Evolutionary conservation across 2,888 invertebrate species (phyloP), one percentile per base, ranked within the genome.

Genomic region (Ctenicera cuprea): DNA sequence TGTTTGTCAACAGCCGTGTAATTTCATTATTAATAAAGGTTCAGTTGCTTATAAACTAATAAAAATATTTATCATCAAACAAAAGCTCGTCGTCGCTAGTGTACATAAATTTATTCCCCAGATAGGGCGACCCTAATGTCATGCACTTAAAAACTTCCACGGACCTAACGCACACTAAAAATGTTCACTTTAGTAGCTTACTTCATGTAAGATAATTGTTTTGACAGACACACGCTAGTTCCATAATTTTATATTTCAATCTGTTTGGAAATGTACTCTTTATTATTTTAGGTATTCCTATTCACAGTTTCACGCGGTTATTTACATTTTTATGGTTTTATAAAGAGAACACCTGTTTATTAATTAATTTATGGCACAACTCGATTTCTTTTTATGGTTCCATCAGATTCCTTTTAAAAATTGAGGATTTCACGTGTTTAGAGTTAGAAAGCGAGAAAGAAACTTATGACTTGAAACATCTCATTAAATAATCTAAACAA

Each of bases 301-400:
- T 52, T 64, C 48, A 43, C 43, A 41, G 18, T 54, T 64, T 64
- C 71, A 38, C 45, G 54, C 61, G 14, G 70, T 43, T 63, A 73
- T 64, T 71, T 71, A 71, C 74, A 71, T 71, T 74, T 64, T 67
- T 70, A 70, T 63, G 52, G 61, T 62, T 63, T 26, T 61, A 70
- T 63, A 70, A 70, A 69, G 38, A 50, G 62, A 68, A 68, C 73
- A 73, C 68, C 68, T 68, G 68, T 68, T 68, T 68, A 73, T 68
- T 73, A 73, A 73, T 73, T 73, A 73, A 64, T 64, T 73, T 73
- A 63, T 64, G 45, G 62, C 33, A 48, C 64, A 20, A 33, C 63
- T 69, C 70, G 62, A 62, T 70, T 63, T 69, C 52, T 69, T 62
- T 68, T 62, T 62, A 64, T 33, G 64, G 64, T 64, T 48, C 45